Base-by-base conservation (phyloP, 2,888 invertebrate species). In the Tricholauxania praeusta region DNA sequence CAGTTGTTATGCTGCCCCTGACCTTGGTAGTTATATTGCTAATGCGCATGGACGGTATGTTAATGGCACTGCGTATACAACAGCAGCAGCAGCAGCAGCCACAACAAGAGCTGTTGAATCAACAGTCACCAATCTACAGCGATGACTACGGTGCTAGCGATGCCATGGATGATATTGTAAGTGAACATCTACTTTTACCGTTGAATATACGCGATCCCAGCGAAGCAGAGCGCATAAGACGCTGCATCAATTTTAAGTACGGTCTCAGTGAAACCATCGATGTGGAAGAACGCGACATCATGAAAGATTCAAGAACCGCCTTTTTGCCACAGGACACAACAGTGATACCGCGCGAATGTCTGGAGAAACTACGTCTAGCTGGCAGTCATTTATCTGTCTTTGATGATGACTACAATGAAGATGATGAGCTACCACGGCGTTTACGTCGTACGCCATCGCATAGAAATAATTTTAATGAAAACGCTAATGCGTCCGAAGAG, bases 301-400 rank as follows among this genome's bases (percentile, higher is more conserved):
- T 91, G 80, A 88, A 90, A 77, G 92, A 91, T 76, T 89, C 90
- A 68, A 89, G 90, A 63, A 92, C 92, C 0, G 91, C 91, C 17
- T 92, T 91, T 79, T 83, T 91, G 57, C 91, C 92, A 0, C 85
- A 87, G 0, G 90, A 90, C 70, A 89, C 89, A 60, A 85, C 89
- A 57, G 84, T 88, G 57, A 83, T 90, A 51, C 89, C 89, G 0
- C 81, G 84, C 8, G 84, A 87, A 60, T 87, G 86, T 72, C 75
- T 82, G 32, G 80, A 80, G 5, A 80, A 65, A 48, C 72, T 76
- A 2, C 62, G 73, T 5, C 73, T 75, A 53, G 76, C 75, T 17
- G 39, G 75, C 2, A 51, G 76, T 7, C 77, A 81, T 0, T 57
- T 72, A n/a, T 32, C 72, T 15, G 55, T 74, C 15, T 74, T 72